Percentiles rank a stretch among this genome's conserved stretches.
Conservation (phyloP, 2,797 vertebrate species). For the Peromyscus melanophrys region DNA sequence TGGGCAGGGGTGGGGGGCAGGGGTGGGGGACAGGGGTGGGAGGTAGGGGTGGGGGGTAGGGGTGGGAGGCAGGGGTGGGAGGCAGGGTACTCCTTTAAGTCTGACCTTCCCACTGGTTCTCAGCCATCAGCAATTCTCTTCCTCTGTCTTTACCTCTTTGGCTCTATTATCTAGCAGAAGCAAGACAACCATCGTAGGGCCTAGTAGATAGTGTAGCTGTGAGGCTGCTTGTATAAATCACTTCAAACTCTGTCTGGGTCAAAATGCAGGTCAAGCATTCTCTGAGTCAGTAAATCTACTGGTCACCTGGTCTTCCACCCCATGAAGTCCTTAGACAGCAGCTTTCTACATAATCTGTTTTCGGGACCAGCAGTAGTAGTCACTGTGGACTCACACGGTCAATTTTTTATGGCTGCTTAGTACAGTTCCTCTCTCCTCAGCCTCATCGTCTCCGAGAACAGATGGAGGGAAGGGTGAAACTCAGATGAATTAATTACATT, state of each 20-base stretch:
- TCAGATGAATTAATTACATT: slow-evolving; percentile 54
- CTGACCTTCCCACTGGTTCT: not conserved
- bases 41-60: not conserved
- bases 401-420: slow-evolving; percentile 44
- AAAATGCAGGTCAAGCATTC: not conserved
- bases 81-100: not conserved
- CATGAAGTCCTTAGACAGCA: not conserved
- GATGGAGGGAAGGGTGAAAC: slow-evolving; percentile 34
- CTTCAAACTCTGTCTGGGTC: not conserved
- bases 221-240: not conserved
- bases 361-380: not conserved
- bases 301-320: not conserved
- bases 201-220: not conserved
- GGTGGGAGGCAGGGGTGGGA: not conserved
- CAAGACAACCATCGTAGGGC: not conserved
- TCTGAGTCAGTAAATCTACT: not conserved
- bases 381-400: not conserved
- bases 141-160: slow-evolving; percentile 27
- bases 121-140: not conserved
- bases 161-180: not conserved
- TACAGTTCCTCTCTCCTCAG: not conserved
- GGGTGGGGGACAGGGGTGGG: too few relatives aligned
- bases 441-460: not conserved
- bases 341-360: not conserved
- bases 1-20: not conserved